Percentiles rank a stretch among this genome's conserved stretches.
Evolutionary conservation across 2,797 vertebrate species (phyloP).

Genomic region (Cyprinodon diabolis): DNA sequence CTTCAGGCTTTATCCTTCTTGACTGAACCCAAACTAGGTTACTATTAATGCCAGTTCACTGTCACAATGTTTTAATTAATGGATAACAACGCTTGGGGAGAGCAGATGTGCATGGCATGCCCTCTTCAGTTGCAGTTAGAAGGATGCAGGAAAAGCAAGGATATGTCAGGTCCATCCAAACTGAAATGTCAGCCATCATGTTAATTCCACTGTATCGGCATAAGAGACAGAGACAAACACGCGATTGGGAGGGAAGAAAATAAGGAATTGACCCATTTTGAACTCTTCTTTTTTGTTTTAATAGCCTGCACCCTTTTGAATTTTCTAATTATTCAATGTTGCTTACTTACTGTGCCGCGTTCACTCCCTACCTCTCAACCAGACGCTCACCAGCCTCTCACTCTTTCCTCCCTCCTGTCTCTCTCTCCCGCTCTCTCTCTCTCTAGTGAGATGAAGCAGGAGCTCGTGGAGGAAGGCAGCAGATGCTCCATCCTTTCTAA

Average conservation of each 20-base stretch:
- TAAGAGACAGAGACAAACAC: conserved; percentile 7
- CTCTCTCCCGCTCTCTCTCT: conserved; percentile 31
- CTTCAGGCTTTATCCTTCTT: conserved; percentile 3
- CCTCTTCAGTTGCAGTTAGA: conserved; percentile 36
- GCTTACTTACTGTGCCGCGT: conserved; percentile 43
- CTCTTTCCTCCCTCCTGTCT: conserved; percentile 34
- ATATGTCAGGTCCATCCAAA: conserved; percentile 58
- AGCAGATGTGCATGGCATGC: conserved; percentile 1
- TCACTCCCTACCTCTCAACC: conserved; percentile 56
- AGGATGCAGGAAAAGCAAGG: conserved; percentile 50
- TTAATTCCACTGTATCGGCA: conserved; percentile 61
- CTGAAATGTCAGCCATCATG: conserved; percentile 71
- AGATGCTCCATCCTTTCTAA: conserved; percentile 93
- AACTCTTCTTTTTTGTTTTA: conserved; percentile 26
- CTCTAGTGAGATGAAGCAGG: conserved; percentile 93
- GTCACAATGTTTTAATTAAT: conserved; percentile 21
- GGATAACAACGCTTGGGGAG: conserved; percentile 3
- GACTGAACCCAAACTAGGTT: conserved; percentile 18
- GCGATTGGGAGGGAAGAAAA: neutral
- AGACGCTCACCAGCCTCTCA: conserved; percentile 54
- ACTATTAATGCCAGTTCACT: conserved; percentile 23
- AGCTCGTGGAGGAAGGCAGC: conserved; percentile 92
- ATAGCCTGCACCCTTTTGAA: conserved; percentile 37
- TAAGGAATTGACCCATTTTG: conserved; percentile 29
- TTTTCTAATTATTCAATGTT: conserved; percentile 67